Percentiles rank a stretch among this genome's conserved stretches.
These are phyloP conservation scores for Scartelaos histophorus DNA, from an alignment of 2,113 vertebrate species.

Conservation along the genomic window DNA sequence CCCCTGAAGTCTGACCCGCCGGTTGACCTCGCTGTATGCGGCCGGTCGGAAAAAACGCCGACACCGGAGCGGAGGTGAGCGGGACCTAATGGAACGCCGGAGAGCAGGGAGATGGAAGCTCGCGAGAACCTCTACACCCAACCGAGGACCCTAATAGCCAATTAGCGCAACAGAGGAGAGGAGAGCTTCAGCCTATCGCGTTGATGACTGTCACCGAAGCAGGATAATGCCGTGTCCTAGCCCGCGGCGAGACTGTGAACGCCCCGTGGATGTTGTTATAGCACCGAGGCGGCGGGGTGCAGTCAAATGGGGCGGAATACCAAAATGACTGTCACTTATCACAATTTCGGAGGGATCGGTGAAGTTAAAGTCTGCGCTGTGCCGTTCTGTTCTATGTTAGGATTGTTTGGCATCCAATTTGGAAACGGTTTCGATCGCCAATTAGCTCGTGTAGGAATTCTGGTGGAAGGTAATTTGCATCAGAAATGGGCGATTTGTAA, in stretches of 20 bases:
- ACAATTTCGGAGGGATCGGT: not conserved
- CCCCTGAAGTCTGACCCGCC: not conserved
- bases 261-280: constrained; percentile 17
- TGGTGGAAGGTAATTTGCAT: not conserved
- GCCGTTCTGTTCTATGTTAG: not conserved
- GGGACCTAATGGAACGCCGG: constrained; percentile 35
- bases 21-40: not conserved
- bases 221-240: constrained; percentile 28
- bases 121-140: constrained; percentile 41
- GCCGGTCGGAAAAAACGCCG: constrained; percentile 8
- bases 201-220: constrained; percentile 52
- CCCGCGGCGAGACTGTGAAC: constrained; percentile 17
- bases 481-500: not conserved
- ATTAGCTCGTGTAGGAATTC: not conserved
- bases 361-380: not conserved
- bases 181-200: constrained; percentile 51
- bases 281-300: not conserved
- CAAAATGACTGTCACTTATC: not conserved
- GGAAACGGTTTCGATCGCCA: not conserved
- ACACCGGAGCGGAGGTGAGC: constrained; percentile 26
- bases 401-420: not conserved
- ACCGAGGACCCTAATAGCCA: constrained; percentile 52
- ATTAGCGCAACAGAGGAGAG: constrained; percentile 52
- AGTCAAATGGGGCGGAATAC: not conserved
- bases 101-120: constrained; percentile 31